phyloP scores from a whole-genome alignment of 2,888 invertebrate species.

The Andrena marginata region DNA sequence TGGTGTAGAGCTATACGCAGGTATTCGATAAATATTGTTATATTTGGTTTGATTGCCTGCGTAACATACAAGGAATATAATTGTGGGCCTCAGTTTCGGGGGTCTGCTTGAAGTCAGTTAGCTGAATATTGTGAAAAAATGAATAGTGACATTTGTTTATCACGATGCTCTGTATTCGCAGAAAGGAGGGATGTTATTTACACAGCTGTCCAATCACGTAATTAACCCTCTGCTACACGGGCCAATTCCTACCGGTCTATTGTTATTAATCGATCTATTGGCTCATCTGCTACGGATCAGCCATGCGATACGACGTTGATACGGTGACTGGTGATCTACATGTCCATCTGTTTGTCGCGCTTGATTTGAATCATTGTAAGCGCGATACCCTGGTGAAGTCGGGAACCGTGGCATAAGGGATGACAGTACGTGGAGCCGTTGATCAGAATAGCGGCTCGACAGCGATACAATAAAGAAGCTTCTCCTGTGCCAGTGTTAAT shows the following conservation, averaged over 20 bases:
- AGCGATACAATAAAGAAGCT: neutral
- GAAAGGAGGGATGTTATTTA: no score
- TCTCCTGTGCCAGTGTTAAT: neutral
- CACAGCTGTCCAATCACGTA: neutral
- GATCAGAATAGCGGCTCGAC: neutral
- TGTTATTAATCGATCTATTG: constrained; percentile 47
- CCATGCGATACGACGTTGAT: constrained; percentile 25
- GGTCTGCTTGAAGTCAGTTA: no score
- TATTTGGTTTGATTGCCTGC: no score
- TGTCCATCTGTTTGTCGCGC: constrained; percentile 9
- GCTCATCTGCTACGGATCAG: constrained; percentile 15
- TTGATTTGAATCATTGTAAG: constrained; percentile 30
- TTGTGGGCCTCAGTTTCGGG: no score
- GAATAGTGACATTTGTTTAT: no score
- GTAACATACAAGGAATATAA: no score
- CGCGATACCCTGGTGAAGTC: constrained; percentile 30
- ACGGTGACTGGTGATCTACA: constrained; percentile 27
- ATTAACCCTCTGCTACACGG: neutral
- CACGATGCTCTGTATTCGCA: no score
- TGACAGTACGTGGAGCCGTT: neutral
- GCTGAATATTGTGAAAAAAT: no score
- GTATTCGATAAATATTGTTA: no score
- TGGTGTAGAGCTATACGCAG: no score
- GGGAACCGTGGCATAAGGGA: neutral
- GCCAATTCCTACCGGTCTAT: neutral